These are phyloP conservation scores for Chrysodeixis includens DNA, from an alignment of 2,888 invertebrate species.

Conservation along the genomic window DNA sequence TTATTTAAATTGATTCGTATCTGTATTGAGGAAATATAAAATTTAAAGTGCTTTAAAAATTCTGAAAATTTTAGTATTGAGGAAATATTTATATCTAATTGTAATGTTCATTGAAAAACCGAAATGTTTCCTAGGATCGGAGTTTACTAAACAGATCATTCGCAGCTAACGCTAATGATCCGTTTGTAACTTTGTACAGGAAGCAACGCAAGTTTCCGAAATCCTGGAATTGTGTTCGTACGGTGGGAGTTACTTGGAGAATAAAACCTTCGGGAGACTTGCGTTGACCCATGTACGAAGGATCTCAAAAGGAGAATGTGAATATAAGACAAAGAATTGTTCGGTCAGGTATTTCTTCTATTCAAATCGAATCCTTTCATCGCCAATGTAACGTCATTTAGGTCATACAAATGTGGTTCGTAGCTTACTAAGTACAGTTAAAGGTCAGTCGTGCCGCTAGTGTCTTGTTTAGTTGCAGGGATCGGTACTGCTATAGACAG, in stretches of 20 bases:
- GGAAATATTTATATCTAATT: too few relatives aligned
- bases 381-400: background rate
- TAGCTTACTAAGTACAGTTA: background rate
- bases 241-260: too few relatives aligned
- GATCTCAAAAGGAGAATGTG: background rate
- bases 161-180: too few relatives aligned
- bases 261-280: too few relatives aligned
- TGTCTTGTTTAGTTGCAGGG: background rate
- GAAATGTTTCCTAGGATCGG: too few relatives aligned
- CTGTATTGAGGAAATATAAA: background rate
- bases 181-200: too few relatives aligned
- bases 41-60: background rate
- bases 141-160: too few relatives aligned
- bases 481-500: background rate
- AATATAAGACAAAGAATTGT: background rate
- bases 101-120: too few relatives aligned
- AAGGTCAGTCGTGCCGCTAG: background rate
- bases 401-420: background rate
- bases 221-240: too few relatives aligned
- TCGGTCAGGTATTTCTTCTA: background rate
- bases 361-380: background rate
- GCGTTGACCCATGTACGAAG: too few relatives aligned
- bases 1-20: conserved; percentile 1
- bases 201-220: too few relatives aligned
- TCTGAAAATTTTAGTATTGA: too few relatives aligned